phyloP scores from a whole-genome alignment of 2,888 invertebrate species.

The Eudasyphora cyanicolor region DNA sequence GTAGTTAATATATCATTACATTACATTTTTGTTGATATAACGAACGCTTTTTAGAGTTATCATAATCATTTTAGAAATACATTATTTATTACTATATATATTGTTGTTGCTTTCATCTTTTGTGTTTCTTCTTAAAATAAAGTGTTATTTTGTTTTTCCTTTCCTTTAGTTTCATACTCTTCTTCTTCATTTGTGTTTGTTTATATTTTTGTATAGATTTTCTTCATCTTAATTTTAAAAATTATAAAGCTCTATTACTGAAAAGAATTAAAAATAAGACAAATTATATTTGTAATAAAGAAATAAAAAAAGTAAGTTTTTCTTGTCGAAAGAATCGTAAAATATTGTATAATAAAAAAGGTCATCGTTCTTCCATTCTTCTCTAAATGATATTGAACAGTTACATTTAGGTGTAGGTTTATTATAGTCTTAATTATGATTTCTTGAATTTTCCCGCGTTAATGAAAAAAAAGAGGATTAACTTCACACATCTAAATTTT shows the following conservation, averaged over 20 bases:
- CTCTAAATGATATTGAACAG: constrained; percentile 12
- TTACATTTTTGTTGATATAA: background rate
- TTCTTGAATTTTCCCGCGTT: background rate
- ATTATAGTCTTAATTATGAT: background rate
- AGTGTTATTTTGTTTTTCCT: constrained; percentile 16
- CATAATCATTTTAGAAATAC: background rate
- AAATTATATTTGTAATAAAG: constrained; percentile 21
- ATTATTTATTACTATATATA: background rate
- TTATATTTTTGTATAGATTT: background rate
- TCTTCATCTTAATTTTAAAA: constrained; percentile 32
- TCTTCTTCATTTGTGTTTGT: background rate
- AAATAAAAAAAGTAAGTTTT: constrained; percentile 5
- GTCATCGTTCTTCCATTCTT: constrained; percentile 1
- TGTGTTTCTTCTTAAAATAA: constrained; percentile 34
- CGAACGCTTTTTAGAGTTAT: constrained; percentile 7
- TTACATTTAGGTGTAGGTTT: constrained; percentile 3
- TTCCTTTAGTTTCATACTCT: background rate
- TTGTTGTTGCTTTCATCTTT: background rate
- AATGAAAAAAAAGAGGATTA: background rate
- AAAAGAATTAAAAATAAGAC: constrained; percentile 24
- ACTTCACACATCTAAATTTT: no score
- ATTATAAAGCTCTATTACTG: constrained; percentile 39
- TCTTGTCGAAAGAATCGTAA: constrained; percentile 14
- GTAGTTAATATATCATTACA: constrained; percentile 17
- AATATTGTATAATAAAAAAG: constrained; percentile 22